Evolutionary conservation across 2,888 invertebrate species (phyloP).

Genomic region (Drosophila paucipuncta): DNA sequence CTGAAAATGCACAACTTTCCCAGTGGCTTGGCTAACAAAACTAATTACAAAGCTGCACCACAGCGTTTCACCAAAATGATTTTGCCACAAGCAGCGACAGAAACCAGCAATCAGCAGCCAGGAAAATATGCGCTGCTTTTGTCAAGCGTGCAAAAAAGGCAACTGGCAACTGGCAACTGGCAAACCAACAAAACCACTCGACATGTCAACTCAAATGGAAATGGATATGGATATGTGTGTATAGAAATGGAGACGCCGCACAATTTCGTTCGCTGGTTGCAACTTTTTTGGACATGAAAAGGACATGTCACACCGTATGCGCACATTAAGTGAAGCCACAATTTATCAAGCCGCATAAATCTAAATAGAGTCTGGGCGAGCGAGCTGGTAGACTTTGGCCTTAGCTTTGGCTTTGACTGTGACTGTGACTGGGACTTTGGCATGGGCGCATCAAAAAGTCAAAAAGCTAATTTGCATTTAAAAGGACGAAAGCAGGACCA

Average conservation of each 20-base stretch:
- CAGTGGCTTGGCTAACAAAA: slow-evolving; percentile 48
- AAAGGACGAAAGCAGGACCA: slow-evolving; percentile 65
- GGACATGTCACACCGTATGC: slow-evolving; percentile 80
- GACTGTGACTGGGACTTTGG: slow-evolving; percentile 29
- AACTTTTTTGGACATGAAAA: slow-evolving; percentile 79
- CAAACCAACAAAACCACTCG: slow-evolving; percentile 77
- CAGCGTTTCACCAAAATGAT: slow-evolving; percentile 65
- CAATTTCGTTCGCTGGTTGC: slow-evolving; percentile 15
- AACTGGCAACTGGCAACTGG: slow-evolving; percentile 39
- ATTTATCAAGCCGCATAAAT: slow-evolving; percentile 80
- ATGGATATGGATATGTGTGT: slow-evolving; percentile 24
- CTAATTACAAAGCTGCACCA: slow-evolving; percentile 73
- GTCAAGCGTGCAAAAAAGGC: slow-evolving; percentile 69
- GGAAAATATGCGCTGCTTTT: slow-evolving; percentile 58
- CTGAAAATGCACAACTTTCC: background rate
- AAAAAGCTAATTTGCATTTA: slow-evolving; percentile 82
- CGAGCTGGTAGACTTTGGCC: slow-evolving; percentile 42
- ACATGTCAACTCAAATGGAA: slow-evolving; percentile 77
- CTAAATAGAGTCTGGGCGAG: slow-evolving; percentile 77
- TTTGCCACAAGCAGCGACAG: slow-evolving; percentile 41
- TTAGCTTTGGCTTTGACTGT: slow-evolving; percentile 18
- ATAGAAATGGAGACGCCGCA: slow-evolving; percentile 14
- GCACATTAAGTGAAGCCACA: slow-evolving; percentile 80
- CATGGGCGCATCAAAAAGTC: slow-evolving; percentile 75
- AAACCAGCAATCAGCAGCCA: slow-evolving; percentile 24